Conservation (phyloP, 2,888 invertebrate genomes). For the Oscheius onirici region DNA sequence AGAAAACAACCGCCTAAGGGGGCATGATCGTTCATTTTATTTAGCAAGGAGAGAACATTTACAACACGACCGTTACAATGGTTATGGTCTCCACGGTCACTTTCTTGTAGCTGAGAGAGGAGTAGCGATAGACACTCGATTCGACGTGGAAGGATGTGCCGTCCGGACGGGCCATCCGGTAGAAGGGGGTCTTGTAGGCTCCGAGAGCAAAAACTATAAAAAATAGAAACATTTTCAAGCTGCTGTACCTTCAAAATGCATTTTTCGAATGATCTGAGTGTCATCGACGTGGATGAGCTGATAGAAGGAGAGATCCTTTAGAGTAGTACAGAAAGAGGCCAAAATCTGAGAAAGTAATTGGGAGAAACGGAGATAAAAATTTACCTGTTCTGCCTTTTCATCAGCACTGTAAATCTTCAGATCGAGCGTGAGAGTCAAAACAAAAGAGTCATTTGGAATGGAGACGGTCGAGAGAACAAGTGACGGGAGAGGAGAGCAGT, state of each 20-base stretch:
- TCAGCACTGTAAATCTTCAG: slow-evolving; percentile 42
- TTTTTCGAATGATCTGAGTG: slow-evolving; percentile 39
- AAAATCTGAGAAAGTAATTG: background rate
- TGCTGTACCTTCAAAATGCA: slow-evolving; percentile 41
- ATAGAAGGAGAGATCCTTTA: slow-evolving; percentile 46
- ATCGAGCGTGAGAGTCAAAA: slow-evolving; percentile 45
- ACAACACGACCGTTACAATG: slow-evolving; percentile 13
- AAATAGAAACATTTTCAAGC: background rate
- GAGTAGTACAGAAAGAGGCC: background rate
- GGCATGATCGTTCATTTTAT: slow-evolving; percentile 6
- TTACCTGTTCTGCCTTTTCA: slow-evolving; percentile 38
- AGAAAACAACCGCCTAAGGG: slow-evolving; percentile 2
- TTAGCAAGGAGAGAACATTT: background rate
- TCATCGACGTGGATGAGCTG: slow-evolving; percentile 42
- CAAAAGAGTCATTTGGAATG: slow-evolving; percentile 43
- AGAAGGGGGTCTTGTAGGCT: slow-evolving; percentile 51
- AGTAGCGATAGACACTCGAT: slow-evolving; percentile 30
- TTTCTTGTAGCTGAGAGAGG: slow-evolving; percentile 19
- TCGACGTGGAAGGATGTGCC: slow-evolving; percentile 46
- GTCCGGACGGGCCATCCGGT: slow-evolving; percentile 42
- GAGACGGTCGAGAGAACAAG: slow-evolving; percentile 48
- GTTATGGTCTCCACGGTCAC: slow-evolving; percentile 30
- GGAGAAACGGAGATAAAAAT: background rate
- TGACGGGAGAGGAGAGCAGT: slow-evolving; percentile 47
- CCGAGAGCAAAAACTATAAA: slow-evolving; percentile 45